A percentile compares a stretch with the other conserved stretches of the same genome.
Conservation (phyloP, 1,140 invertebrate genomes). For the Cotesia typhae region DNA sequence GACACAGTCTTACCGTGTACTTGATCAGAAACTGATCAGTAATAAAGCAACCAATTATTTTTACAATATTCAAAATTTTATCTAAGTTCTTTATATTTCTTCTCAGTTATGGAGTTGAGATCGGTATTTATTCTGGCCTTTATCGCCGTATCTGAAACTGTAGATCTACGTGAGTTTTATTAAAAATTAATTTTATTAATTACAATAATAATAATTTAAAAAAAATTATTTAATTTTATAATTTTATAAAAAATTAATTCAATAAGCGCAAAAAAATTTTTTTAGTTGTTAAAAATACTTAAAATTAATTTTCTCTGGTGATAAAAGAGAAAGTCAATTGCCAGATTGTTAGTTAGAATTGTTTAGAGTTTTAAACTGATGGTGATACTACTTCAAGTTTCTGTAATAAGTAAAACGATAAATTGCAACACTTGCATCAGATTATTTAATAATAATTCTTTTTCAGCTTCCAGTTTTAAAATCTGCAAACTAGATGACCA, state of each 20-base stretch:
- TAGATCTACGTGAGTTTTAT: slow-evolving; percentile 26
- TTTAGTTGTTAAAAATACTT: slow-evolving; percentile 27
- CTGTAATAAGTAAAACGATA: slow-evolving; percentile 34
- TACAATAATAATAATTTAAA: slow-evolving; percentile 17
- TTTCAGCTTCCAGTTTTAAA: slow-evolving; percentile 47
- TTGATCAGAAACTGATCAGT: slow-evolving; percentile 25
- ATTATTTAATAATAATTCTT: slow-evolving; percentile 27
- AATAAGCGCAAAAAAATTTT: slow-evolving; percentile 1
- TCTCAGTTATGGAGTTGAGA: background rate
- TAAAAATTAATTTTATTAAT: slow-evolving; percentile 19
- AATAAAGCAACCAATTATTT: too few relatives aligned
- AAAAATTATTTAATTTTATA: background rate
- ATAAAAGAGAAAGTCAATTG: slow-evolving; percentile 48
- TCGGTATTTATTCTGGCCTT: slow-evolving; percentile 21
- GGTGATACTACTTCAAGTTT: slow-evolving; percentile 32
- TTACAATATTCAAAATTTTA: background rate
- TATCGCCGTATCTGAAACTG: background rate
- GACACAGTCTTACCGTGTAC: slow-evolving; percentile 45
- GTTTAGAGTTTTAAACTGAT: slow-evolving; percentile 11
- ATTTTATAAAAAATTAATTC: background rate
- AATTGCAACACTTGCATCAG: slow-evolving; percentile 10
- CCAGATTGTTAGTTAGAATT: slow-evolving; percentile 18
- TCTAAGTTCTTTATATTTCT: background rate
- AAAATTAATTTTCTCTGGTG: slow-evolving; percentile 15
- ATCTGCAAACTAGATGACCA: slow-evolving; percentile 43